These are phyloP conservation scores for Oreotrochilus melanogaster DNA, from an alignment of 2,113 vertebrate genomes.

Conservation along the genomic window DNA sequence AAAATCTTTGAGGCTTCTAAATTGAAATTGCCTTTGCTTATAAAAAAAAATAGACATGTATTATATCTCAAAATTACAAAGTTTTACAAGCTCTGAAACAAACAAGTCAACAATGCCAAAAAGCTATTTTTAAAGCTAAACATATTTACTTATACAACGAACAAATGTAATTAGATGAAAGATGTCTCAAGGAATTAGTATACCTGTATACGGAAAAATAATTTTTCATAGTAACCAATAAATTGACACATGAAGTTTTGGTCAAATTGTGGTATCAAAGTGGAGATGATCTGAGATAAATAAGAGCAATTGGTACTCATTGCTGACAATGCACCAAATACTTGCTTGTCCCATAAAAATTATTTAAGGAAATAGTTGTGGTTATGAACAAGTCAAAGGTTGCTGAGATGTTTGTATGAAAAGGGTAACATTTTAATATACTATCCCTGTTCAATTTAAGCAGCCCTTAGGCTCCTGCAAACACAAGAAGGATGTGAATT, in stretches of 20 bases:
- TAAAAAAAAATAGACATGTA: not conserved
- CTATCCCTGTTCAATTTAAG: not conserved
- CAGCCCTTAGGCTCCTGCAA: not conserved
- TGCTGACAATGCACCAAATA: not conserved
- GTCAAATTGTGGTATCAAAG: not conserved
- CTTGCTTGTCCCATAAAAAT: not conserved
- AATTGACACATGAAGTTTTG: not conserved
- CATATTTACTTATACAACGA: not conserved
- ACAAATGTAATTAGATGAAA: not conserved
- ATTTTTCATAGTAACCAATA: not conserved
- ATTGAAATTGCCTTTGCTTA: not conserved
- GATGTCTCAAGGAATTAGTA: not conserved
- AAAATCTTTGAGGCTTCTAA: not conserved
- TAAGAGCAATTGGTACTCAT: not conserved
- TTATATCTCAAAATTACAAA: not conserved
- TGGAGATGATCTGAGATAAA: not conserved
- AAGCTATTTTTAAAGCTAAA: not conserved
- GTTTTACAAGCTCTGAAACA: not conserved
- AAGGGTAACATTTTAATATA: not conserved
- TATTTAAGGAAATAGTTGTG: constrained; percentile 1
- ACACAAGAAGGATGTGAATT: constrained; percentile 4
- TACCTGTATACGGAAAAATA: not conserved
- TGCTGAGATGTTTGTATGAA: not conserved
- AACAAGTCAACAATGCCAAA: not conserved
- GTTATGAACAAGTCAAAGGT: constrained; percentile 31